A percentile compares a stretch with the other conserved stretches of the same genome.
These are phyloP conservation scores for Himalopsyche tibetana DNA, from an alignment of 2,888 invertebrate species.

Conservation along the genomic window DNA sequence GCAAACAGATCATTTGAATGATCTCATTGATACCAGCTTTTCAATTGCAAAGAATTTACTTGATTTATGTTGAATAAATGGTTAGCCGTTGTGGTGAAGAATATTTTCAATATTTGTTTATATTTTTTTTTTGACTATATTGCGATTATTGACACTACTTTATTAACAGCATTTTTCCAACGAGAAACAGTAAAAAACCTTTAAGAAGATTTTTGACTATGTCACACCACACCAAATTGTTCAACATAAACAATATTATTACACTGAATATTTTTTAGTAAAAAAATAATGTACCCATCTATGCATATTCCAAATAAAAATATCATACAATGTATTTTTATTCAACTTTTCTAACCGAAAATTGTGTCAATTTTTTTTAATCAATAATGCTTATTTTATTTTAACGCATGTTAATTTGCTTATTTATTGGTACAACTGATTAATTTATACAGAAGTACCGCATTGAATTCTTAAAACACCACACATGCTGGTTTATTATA, in stretches of 20 bases:
- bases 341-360: not conserved
- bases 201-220: conserved; percentile 68
- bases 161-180: conserved; percentile 49
- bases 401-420: not conserved
- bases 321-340: no score
- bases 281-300: not conserved
- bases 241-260: conserved; percentile 37
- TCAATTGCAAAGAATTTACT: no score
- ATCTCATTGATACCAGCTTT: no score
- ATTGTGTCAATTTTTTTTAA: not conserved
- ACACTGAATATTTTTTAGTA: not conserved
- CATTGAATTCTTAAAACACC: not conserved
- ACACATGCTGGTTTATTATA: not conserved
- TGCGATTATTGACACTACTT: not conserved
- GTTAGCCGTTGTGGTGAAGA: not conserved
- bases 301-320: not conserved
- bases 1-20: no score
- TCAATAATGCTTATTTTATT: not conserved
- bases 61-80: no score
- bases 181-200: conserved; percentile 64
- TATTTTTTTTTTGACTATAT: not conserved
- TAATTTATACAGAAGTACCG: not conserved
- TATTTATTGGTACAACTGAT: not conserved
- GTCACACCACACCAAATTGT: conserved; percentile 62
- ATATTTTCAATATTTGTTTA: not conserved